Conservation (phyloP, 1,140 invertebrate species). For the Trichonephila inaurata region DNA sequence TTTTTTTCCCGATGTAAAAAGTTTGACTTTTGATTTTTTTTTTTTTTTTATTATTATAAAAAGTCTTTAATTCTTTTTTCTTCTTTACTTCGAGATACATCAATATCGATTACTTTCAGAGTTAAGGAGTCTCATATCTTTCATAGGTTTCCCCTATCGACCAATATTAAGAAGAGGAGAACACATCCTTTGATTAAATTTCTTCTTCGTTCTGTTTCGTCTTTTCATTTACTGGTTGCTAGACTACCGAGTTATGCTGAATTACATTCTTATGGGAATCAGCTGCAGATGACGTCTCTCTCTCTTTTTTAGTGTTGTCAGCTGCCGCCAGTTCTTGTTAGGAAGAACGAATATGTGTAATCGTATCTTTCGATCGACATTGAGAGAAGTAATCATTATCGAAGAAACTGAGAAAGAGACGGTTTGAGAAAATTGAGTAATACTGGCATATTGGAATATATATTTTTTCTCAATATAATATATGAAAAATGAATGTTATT, state of each 20-base stretch:
- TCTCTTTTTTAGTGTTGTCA: background rate
- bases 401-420: background rate
- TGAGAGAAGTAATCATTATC: background rate
- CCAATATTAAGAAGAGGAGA: background rate
- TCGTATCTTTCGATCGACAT: background rate
- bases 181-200: background rate
- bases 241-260: background rate
- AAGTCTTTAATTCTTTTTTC: no score
- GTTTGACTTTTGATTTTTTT: no score
- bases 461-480: no score
- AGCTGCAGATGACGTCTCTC: background rate
- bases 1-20: no score
- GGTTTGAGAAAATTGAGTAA: background rate
- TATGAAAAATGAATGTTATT: no score
- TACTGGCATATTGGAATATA: no score
- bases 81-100: background rate
- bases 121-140: background rate
- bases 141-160: background rate
- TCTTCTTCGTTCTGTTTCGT: background rate
- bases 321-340: background rate
- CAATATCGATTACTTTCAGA: background rate
- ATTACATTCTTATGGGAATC: background rate
- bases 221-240: background rate
- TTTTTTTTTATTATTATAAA: no score
- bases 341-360: background rate